phyloP scores from a whole-genome alignment of 2,113 vertebrate genomes.

The Ellobius talpinus region DNA sequence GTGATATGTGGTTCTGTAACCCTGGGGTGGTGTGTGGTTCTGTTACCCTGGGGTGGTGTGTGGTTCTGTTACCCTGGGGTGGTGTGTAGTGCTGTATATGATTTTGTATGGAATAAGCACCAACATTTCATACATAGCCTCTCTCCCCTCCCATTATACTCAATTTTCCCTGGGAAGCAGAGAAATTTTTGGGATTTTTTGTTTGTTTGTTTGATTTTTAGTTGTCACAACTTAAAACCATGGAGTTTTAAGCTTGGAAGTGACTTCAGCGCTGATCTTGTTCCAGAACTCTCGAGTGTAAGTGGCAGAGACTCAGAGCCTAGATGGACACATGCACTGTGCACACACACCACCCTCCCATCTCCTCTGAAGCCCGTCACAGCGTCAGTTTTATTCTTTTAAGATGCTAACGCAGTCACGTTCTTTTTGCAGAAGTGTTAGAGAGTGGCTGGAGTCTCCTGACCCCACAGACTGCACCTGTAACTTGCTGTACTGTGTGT shows the following conservation, averaged over 20 bases:
- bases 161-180: neutral
- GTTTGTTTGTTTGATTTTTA: conserved; percentile 24
- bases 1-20: neutral
- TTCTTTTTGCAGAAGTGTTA: neutral
- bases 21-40: neutral
- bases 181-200: neutral
- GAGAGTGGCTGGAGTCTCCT: neutral
- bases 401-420: neutral
- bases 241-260: neutral
- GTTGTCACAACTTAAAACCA: neutral
- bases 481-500: neutral
- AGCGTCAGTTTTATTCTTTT: neutral
- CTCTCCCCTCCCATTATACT: neutral
- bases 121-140: neutral
- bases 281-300: neutral
- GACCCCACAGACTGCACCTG: neutral
- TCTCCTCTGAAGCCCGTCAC: neutral
- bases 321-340: neutral
- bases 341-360: neutral
- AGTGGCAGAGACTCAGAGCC: neutral
- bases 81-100: neutral
- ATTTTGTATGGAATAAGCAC: neutral
- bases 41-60: no score
- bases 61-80: neutral
- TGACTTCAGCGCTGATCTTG: neutral